A percentile compares a stretch with the other conserved stretches of the same genome.
Evolutionary conservation across 1,140 invertebrate genomes (phyloP).

Genomic region (Pogonomyrmex barbatus): DNA sequence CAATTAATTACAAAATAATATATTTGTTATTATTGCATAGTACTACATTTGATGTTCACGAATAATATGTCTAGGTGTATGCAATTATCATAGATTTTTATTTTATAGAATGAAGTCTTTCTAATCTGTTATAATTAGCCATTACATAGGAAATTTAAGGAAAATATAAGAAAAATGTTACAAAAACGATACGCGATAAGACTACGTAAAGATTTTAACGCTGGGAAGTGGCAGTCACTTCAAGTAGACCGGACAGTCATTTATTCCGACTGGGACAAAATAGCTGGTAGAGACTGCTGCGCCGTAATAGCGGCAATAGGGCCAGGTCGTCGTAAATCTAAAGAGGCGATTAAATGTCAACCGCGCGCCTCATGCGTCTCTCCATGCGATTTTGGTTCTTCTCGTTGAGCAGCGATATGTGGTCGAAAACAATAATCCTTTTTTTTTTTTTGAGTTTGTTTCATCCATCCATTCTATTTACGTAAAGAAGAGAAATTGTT

Average conservation of each 20-base stretch:
- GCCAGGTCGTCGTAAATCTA: slow-evolving; percentile 80
- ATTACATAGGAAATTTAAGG: slow-evolving; percentile 1
- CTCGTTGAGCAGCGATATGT: slow-evolving; percentile 36
- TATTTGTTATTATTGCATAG: background rate
- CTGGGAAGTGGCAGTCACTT: slow-evolving; percentile 64
- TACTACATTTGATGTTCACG: background rate
- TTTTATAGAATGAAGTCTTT: background rate
- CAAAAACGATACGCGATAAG: slow-evolving; percentile 20
- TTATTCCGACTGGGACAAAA: slow-evolving; percentile 56
- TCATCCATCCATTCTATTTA: slow-evolving; percentile 12
- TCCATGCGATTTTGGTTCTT: slow-evolving; percentile 73
- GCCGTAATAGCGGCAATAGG: slow-evolving; percentile 65
- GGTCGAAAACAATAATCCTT: slow-evolving; percentile 79
- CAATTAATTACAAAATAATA: background rate
- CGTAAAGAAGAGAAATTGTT: background rate
- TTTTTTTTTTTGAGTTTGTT: slow-evolving; percentile 73
- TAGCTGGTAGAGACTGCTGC: slow-evolving; percentile 36
- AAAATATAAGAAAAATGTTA: background rate
- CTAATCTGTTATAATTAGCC: background rate
- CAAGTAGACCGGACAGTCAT: slow-evolving; percentile 70
- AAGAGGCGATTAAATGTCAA: slow-evolving; percentile 80
- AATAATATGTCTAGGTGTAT: background rate
- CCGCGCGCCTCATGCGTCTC: slow-evolving; percentile 62
- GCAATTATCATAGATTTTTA: background rate
- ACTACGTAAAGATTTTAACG: background rate